Percentiles rank a stretch among this genome's conserved stretches.
Evolutionary conservation across 2,113 vertebrate species (phyloP).

Genomic region (Myocastor coypus): DNA sequence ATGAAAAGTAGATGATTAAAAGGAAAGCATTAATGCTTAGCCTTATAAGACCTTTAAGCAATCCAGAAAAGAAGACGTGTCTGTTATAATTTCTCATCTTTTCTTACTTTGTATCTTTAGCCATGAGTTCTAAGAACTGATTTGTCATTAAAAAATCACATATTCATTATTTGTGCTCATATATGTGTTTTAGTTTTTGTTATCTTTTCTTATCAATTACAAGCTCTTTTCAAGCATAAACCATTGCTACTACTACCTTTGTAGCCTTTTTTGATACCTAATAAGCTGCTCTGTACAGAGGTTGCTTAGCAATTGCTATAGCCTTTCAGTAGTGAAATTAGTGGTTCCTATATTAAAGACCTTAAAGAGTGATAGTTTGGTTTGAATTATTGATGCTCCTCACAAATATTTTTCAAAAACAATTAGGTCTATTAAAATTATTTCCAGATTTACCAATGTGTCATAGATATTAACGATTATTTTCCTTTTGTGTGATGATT

Average conservation of each 20-base stretch:
- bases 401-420: constrained; percentile 23
- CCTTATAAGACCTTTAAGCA: constrained; percentile 38
- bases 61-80: not conserved
- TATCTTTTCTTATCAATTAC: constrained; percentile 24
- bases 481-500: not conserved
- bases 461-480: not conserved
- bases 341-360: not conserved
- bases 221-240: constrained; percentile 4
- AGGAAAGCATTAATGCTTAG: not conserved
- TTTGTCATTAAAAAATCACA: constrained; percentile 11
- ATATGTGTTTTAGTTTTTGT: not conserved
- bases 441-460: constrained; percentile 36
- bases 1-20: not conserved
- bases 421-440: not conserved
- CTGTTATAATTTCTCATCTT: not conserved
- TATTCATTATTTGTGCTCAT: not conserved
- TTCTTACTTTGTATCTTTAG: not conserved
- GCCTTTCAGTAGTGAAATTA: not conserved
- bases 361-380: not conserved
- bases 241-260: not conserved
- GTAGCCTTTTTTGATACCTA: not conserved
- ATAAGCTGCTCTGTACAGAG: not conserved
- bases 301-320: not conserved
- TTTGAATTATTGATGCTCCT: constrained; percentile 55
- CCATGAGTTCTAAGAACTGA: not conserved